Evolutionary conservation across 2,888 invertebrate genomes (phyloP).

Genomic region (Polymixis lichenea): DNA sequence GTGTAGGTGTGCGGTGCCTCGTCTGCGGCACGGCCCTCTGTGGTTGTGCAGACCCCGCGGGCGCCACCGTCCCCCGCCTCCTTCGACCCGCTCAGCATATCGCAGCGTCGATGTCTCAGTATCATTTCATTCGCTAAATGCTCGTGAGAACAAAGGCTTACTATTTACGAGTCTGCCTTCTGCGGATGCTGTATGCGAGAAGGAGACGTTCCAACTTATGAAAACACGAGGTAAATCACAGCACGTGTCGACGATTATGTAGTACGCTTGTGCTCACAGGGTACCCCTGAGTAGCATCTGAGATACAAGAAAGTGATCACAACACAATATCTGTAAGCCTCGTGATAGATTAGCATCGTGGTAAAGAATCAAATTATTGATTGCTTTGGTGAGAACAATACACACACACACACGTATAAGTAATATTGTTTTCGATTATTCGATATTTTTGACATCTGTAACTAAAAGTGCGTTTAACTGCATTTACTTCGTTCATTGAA

Average conservation of each 20-base stretch:
- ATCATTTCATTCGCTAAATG: slow-evolving; percentile 89
- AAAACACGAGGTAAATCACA: slow-evolving; percentile 87
- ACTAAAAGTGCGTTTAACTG: slow-evolving; percentile 50
- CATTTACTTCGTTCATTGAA: slow-evolving; percentile 29
- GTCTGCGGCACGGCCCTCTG: slow-evolving; percentile 83
- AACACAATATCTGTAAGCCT: slow-evolving; percentile 88
- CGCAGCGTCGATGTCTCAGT: slow-evolving; percentile 87
- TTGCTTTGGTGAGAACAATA: slow-evolving; percentile 83
- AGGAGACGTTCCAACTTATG: slow-evolving; percentile 93
- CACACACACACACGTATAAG: slow-evolving; percentile 72
- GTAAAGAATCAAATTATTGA: slow-evolving; percentile 79
- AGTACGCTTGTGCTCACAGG: slow-evolving; percentile 87
- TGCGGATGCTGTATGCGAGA: slow-evolving; percentile 96
- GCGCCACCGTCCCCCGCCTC: slow-evolving; percentile 88
- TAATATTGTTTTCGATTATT: slow-evolving; percentile 69
- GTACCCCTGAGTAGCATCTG: slow-evolving; percentile 87
- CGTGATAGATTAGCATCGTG: slow-evolving; percentile 87
- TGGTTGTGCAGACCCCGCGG: slow-evolving; percentile 79
- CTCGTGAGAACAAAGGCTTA: slow-evolving; percentile 91
- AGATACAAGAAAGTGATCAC: slow-evolving; percentile 89
- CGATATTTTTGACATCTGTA: slow-evolving; percentile 82
- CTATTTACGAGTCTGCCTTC: slow-evolving; percentile 92
- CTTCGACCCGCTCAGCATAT: slow-evolving; percentile 85
- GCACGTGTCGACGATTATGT: slow-evolving; percentile 86
- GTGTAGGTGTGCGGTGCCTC: slow-evolving; percentile 81